Evolutionary conservation across 2,113 vertebrate species (phyloP), one percentile per base, ranked within the genome.

Genomic region (Epinephelus moara): DNA sequence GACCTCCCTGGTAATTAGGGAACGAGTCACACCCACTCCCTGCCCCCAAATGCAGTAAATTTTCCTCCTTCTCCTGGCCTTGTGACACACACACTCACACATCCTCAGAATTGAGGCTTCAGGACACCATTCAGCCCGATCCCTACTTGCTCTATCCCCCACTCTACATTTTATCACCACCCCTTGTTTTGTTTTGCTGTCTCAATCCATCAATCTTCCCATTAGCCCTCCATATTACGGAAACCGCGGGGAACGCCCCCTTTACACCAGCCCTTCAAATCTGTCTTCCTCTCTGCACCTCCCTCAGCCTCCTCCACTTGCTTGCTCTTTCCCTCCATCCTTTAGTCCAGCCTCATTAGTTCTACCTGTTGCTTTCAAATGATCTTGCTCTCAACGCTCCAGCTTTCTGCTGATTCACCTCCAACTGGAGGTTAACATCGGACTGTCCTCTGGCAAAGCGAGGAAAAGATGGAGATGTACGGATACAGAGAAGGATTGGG

Each of bases 1-100:
- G 96, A 97, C 98, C 97, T 99, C 97, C 98, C 97, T 97, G 97
- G 98, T 99, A 98, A 99, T 99, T 98, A 99, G 97, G 88, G 95
- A 97, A 97, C 96, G 94, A 96, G 96, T 95, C 82, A 84, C 93
- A 82, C 94, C 94, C 91, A 89, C 91, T 92, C 89, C 88, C 92
- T 88, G 88, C 87, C 25, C 92, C 90, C 97, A 95, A 96, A 96
- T 96, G 95, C 91, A 95, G 95, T 97, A 96, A 97, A 97, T 97
- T 96, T 96, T 96, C 96, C 85, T 88, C 87, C 88, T 82, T 85
- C 80, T 88, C 75, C 95, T 88, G 90, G 89, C 92, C 86, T 75
- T 81, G 79, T 93, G 91, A 92, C 91, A 92, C 87, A 75, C 87
- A 92, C 88, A 93, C 91, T 85, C 93, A 91, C 91, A 93, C 76